Evolutionary conservation across 1,140 invertebrate genomes (phyloP).

Genomic region (Globodera rostochiensis): DNA sequence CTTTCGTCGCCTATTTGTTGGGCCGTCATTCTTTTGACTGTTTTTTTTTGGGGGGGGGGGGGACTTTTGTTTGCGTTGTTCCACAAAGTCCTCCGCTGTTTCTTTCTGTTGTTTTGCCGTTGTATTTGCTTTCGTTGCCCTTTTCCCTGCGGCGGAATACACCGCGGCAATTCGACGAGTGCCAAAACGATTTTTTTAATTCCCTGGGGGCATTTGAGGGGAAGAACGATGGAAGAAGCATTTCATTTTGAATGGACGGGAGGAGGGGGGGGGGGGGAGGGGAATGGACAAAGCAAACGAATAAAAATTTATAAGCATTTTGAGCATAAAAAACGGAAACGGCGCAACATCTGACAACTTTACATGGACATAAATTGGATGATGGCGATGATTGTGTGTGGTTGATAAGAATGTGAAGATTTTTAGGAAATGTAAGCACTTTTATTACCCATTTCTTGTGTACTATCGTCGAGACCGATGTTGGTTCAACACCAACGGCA

Average conservation of each 20-base stretch:
- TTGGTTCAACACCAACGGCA: no score
- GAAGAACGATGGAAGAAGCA: not conserved
- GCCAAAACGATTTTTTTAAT: not conserved
- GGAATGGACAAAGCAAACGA: not conserved
- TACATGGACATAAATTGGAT: no score
- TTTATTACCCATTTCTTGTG: no score
- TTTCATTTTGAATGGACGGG: not conserved
- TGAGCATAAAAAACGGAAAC: no score
- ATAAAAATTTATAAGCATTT: no score
- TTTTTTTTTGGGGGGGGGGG: no score
- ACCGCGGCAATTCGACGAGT: not conserved
- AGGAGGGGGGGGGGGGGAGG: no score
- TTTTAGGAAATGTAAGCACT: no score
- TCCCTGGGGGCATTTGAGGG: not conserved
- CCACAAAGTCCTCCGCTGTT: not conserved
- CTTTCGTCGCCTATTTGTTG: not conserved
- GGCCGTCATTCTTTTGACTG: not conserved
- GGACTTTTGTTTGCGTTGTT: not conserved
- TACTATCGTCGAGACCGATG: no score
- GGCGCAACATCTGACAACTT: no score
- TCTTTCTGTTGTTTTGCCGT: not conserved
- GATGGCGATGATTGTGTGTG: no score
- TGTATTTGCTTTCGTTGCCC: not conserved
- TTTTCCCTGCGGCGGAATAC: not conserved
- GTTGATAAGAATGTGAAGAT: no score